Percentiles rank a stretch among this genome's conserved stretches.
Evolutionary conservation across 2,113 vertebrate species (phyloP).

Genomic region (Choloepus hoffmanni): DNA sequence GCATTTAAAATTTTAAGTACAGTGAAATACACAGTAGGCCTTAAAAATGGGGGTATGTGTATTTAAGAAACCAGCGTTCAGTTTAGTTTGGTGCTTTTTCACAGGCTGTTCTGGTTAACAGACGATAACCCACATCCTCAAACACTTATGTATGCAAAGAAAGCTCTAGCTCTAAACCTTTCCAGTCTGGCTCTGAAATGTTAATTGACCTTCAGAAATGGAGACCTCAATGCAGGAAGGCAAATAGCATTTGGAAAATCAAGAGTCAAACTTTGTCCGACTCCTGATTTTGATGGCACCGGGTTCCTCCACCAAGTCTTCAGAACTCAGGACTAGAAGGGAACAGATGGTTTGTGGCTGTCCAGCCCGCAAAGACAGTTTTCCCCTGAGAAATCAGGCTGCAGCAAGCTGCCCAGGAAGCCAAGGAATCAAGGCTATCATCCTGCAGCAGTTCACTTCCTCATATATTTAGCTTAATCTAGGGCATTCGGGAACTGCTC

Average conservation of each 20-base stretch:
- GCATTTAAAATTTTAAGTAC: neutral
- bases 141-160: neutral
- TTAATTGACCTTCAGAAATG: neutral
- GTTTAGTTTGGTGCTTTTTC: accelerated
- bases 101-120: neutral
- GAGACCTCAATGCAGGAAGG: neutral
- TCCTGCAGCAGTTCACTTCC: too few species aligned
- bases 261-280: neutral
- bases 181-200: neutral
- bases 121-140: neutral
- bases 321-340: neutral
- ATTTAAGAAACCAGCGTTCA: neutral
- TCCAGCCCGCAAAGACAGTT: neutral
- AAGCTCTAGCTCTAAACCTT: neutral
- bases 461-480: neutral
- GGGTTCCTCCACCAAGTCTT: neutral
- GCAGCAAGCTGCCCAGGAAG: neutral
- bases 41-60: neutral
- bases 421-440: neutral
- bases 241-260: neutral
- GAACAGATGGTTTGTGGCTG: neutral
- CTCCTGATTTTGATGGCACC: neutral
- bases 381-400: neutral
- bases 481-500: neutral
- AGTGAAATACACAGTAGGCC: neutral